Evolutionary conservation across 2,797 vertebrate species (phyloP), one percentile per base, ranked within the genome.

Genomic region (Hippocampus kuda): DNA sequence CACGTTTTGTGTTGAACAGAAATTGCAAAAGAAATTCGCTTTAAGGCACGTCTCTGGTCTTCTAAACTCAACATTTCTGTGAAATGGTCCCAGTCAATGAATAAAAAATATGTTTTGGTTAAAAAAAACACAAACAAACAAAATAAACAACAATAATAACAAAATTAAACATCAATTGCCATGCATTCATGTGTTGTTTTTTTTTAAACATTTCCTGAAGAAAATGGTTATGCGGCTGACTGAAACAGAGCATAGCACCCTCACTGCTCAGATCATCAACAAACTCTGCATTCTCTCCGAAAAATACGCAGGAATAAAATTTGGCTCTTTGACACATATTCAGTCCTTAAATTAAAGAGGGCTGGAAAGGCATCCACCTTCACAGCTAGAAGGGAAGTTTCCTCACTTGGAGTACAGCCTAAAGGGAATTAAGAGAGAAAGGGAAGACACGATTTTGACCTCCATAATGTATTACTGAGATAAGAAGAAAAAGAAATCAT

Each of bases 21-120:
- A 77, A 38, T 15, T 49, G 46, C 46, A 48, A 48, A 46, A 67
- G 59, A 20, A 56, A 66, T 78, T 75, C 4, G 81, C 27, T 79
- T 83, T 80, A 86, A 87, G 86, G 88, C 86, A 89, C 84, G 74
- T 18, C 44, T 48, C 15, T 65, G 63, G 24, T 27, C 38, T 26
- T 64, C 30, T 22, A n/a, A 60, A 42, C 1, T 15, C 38, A 42
- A 63, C 20, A 42, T 27, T 48, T 65, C 44, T 49, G 12, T 61
- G 27, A 61, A 65, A 65, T 65, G 63, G 24, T 61, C 27, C 30
- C 30, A 20, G 27, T 30, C 57, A 60, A 26, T 65, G 63, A 65
- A 65, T 16, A 26, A 20, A 65, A 16, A 46, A 46, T 46, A 65
- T 6, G 4, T 27, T 73, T 54, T 61, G 11, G 67, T 68, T 48